Percentiles rank a stretch among this genome's conserved stretches.
These are phyloP conservation scores for Mamestra configurata DNA, from an alignment of 1,140 invertebrate species.

Conservation along the genomic window DNA sequence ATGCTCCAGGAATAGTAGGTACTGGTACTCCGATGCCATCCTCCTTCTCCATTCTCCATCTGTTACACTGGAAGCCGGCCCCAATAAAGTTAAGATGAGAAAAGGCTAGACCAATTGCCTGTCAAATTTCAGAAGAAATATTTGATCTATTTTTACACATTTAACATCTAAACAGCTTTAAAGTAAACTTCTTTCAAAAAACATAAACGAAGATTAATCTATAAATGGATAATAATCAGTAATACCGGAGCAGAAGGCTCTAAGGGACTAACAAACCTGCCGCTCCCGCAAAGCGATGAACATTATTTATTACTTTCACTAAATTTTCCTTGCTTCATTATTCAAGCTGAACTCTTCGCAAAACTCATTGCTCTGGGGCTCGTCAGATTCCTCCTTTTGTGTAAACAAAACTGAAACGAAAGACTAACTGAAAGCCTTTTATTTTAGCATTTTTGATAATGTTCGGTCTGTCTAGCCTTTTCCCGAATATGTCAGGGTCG, in stretches of 20 bases:
- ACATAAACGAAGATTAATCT: conserved; percentile 12
- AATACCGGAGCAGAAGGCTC: conserved; percentile 20
- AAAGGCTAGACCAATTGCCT: no score
- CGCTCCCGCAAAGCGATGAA: conserved; percentile 37
- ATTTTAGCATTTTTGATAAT: background rate
- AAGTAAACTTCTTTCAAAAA: background rate
- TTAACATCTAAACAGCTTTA: no score
- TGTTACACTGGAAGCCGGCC: no score
- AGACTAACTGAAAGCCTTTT: conserved; percentile 13
- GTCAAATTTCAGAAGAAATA: no score
- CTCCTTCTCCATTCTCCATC: no score
- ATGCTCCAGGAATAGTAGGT: no score
- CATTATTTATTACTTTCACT: conserved; percentile 48
- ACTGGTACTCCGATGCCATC: no score
- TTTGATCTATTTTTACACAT: no score
- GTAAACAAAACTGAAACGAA: conserved; percentile 18
- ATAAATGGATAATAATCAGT: conserved; percentile 26
- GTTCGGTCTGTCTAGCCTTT: no score
- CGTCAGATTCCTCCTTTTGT: conserved; percentile 37
- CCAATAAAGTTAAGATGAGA: no score
- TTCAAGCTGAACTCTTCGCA: conserved; percentile 35
- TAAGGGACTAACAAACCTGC: conserved; percentile 39
- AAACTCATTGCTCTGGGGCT: conserved; percentile 37
- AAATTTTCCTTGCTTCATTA: conserved; percentile 49
- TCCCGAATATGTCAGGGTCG: no score